Conservation (phyloP, 2,888 invertebrate genomes). For the Cryptus viduatorius region DNA sequence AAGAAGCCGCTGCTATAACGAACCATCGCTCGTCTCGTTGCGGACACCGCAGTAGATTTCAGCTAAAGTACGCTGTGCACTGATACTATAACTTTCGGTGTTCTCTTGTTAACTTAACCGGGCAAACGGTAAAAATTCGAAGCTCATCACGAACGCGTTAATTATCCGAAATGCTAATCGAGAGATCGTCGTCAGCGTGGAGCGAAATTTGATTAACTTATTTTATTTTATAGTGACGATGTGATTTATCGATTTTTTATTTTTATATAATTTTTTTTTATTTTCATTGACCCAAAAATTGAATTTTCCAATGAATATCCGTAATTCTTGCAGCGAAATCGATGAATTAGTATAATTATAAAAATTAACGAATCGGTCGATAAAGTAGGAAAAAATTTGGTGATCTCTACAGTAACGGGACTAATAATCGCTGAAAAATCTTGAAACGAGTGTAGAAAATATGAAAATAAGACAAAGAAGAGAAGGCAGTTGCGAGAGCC, state of each 20-base stretch:
- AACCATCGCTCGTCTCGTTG: conserved; percentile 3
- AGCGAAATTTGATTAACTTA: background rate
- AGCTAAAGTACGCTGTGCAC: background rate
- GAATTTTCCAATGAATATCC: too few species aligned
- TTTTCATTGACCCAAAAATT: background rate
- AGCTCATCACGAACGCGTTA: background rate
- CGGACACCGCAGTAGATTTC: background rate
- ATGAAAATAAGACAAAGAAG: background rate
- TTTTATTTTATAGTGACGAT: background rate
- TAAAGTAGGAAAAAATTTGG: too few species aligned
- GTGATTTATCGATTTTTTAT: background rate
- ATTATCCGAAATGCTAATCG: background rate
- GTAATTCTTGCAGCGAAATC: too few species aligned
- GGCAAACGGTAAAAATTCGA: background rate
- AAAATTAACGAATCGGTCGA: too few species aligned
- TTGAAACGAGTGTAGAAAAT: background rate
- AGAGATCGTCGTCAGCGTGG: background rate
- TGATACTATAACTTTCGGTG: background rate
- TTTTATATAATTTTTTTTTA: background rate
- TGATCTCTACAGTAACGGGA: too few species aligned
- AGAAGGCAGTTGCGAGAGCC: background rate
- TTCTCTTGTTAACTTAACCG: background rate
- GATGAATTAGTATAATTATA: too few species aligned
- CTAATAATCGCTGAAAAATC: background rate
- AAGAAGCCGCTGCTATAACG: background rate